Base-by-base conservation (phyloP, 2,888 invertebrate genomes). In the Torymus aiolomorphi region DNA sequence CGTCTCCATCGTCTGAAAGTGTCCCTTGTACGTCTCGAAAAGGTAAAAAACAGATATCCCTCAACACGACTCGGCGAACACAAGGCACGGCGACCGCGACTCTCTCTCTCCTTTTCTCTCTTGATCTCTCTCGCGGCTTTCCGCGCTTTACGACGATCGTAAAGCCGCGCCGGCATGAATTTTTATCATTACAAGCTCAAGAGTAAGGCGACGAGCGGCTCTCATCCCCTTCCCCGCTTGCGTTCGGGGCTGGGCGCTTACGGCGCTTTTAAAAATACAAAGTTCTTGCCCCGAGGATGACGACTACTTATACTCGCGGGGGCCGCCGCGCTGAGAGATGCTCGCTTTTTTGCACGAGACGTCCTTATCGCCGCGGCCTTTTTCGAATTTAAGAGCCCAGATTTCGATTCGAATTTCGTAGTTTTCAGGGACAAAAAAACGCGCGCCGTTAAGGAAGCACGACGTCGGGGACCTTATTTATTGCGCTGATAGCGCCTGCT, bases 131-230 rank as follows among this genome's bases (percentile, higher is more conserved):
- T 42, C 42, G 42, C 42, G 42, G 42, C 42, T 42, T 42, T 42
- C 42, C 78, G 65, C 71, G 57, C 61, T 87, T 87, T 87, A 87
- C 84, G 83, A 82, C 77, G 82, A 81, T 84, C 85, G 83, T 87
- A 87, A 87, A 86, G 78, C 84, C 84, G 82, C 83, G 73, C 56
- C 49, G 62, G 56, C 76, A 83, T 87, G 84, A 86, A 86, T 86
- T 86, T 87, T 86, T 86, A 86, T 85, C 85, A 84, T 86, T 85
- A 85, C 69, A 57, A 67, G 74, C 18, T 42, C 42, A 8, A 49
- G 59, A 57, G 74, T 42, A 11, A 11, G 13, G 20, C 49, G 52
- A 8, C 5, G 42, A 42, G 42, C 42, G 42, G 42, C 42, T 42
- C 42, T 42, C 42, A 42, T 42, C 42, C 42, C 49, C 10, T 54